Base-by-base conservation (phyloP, 2,113 vertebrate species). In the Pyxicephalus adspersus region DNA sequence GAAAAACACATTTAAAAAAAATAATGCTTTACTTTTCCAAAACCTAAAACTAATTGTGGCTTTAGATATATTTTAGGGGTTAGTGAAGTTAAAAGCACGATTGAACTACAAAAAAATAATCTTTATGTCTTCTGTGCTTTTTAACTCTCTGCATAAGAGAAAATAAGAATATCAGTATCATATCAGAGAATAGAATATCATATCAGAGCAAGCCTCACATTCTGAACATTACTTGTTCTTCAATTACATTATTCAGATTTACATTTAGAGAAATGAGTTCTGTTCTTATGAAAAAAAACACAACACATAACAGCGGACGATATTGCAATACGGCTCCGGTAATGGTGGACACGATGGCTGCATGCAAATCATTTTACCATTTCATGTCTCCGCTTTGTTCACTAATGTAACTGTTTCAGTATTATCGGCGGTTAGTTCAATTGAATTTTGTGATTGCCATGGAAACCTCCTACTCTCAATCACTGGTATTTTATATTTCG, bases 371-470 rank as follows among this genome's bases (percentile, higher is more conserved):
- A 28, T 65, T 81, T 25, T 50, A 8, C 80, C 61, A 57, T 77
- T 81, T 74, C 17, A 78, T 67, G 64, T 70, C n/a, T 22, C 61
- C 15, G 1, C 38, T 61, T 61, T 25, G 25, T 45, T 45, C 28
- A 31, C 29, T 29, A 54, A 58, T 45, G 60, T 74, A 61, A 52
- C 58, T 58, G 23, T 55, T 55, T 64, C 31, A 50, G 61, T 13
- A 81, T 65, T 65, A 66, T 81, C 61, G 65, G 19, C 31, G 45
- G 71, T 81, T 65, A 81, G 79, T 65, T 51, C 57, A 81, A 81
- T 63, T 75, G 80, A 55, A 81, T 66, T 61, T 81, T 66, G 63
- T 58, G 70, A 75, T 81, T 52, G 9, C 80, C 80, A 75, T 75
- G 52, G 80, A 23, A 81, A 81, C 80, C 70, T 28, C 80, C 80